Conservation (phyloP, 2,797 vertebrate species). For the Phalanger gymnotis region DNA sequence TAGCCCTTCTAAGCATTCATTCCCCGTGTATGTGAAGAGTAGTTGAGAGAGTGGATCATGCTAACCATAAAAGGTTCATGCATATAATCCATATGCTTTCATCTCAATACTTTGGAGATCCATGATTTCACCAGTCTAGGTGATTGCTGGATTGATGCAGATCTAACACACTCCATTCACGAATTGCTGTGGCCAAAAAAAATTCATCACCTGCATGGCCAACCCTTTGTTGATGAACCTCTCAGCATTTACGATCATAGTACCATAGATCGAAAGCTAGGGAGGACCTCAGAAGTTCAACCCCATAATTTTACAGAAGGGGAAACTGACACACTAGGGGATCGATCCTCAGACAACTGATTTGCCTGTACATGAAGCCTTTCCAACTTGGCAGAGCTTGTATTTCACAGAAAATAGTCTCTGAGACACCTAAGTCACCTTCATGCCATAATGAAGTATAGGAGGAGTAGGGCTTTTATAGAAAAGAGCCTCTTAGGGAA, state of each 20-base stretch:
- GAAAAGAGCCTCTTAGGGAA: not conserved
- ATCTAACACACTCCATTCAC: not conserved
- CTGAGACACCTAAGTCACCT: not conserved
- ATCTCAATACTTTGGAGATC: not conserved
- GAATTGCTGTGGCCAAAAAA: not conserved
- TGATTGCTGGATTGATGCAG: not conserved
- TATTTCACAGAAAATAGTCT: not conserved
- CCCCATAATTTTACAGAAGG: not conserved
- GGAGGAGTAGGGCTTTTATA: not conserved
- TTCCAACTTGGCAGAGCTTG: not conserved
- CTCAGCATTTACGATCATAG: not conserved
- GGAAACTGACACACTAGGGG: not conserved
- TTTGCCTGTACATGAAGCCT: not conserved
- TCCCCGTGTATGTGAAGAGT: conserved; percentile 11
- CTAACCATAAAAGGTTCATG: not conserved
- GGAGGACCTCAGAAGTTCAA: not conserved
- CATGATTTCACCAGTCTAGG: not conserved
- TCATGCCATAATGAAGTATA: not conserved
- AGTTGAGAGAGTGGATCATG: not conserved
- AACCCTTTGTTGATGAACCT: not conserved
- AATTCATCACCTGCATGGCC: not conserved
- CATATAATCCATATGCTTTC: not conserved
- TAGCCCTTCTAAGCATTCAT: not conserved
- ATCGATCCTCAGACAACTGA: conserved; percentile 14
- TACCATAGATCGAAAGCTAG: not conserved